Evolutionary conservation across 2,888 invertebrate genomes (phyloP), one percentile per base, ranked within the genome.

Genomic region (Agrypnus murinus): DNA sequence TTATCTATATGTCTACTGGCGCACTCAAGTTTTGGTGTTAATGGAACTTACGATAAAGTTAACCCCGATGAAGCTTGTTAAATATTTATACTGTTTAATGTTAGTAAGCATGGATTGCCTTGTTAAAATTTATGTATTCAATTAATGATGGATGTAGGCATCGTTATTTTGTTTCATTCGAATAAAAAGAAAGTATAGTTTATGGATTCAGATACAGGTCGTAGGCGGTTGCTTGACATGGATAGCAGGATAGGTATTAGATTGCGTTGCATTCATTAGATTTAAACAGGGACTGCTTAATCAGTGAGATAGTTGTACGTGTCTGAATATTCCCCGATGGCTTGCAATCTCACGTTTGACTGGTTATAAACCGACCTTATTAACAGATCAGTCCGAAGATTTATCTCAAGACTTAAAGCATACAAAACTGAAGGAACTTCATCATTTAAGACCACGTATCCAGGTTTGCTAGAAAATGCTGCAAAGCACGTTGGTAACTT

Each of bases 221-320:
- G 60, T 60, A 45, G 60, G 60, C 43, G 45, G 60, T 34, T 60
- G 32, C 32, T 46, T 34, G 60, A 45, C 60, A 36, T 55, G 36
- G 55, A 55, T 55, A 55, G 45, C 15, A 36, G 36, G 55, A 55
- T 55, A 55, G 45, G 45, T 46, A 63, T 55, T 36, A 48, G 45
- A 65, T 65, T 67, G 59, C 60, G 48, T 17, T 25, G 60, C 60
- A 77, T 77, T 75, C 74, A 74, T 74, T 67, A 74, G 74, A 77
- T 65, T 77, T 77, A 25, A 25, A 77, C 74, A 75, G 73, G 76
- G 65, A 73, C 74, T 71, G 68, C 72, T 76, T 76, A 75, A 77
- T 74, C 75, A 75, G 19, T 46, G 36, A 71, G 65, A 25, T n/a
- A n/a, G n/a, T 73, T 50, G 48, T 60, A 60, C 67, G 67, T 53